Percentiles rank a stretch among this genome's conserved stretches.
phyloP scores from a whole-genome alignment of 2,888 invertebrate genomes.

The Plemyria rubiginata region DNA sequence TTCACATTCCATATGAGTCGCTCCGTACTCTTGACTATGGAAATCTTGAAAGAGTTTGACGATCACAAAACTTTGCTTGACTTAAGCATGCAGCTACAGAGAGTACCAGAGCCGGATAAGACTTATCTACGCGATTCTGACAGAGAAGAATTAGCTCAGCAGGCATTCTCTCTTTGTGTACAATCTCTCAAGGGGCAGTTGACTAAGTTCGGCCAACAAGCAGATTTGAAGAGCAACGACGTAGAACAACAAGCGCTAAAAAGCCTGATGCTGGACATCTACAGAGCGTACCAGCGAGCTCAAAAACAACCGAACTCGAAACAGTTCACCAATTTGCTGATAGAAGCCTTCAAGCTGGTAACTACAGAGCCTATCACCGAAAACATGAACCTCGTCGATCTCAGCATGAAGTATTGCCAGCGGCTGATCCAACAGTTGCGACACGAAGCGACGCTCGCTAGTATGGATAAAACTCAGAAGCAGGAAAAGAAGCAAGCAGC shows the following conservation, averaged over 20 bases:
- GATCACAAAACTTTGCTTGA: slow-evolving; percentile 93
- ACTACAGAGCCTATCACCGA: slow-evolving; percentile 86
- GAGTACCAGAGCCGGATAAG: slow-evolving; percentile 94
- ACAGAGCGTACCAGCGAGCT: slow-evolving; percentile 88
- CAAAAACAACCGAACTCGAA: slow-evolving; percentile 86
- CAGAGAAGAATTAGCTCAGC: slow-evolving; percentile 91
- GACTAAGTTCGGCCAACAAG: slow-evolving; percentile 79
- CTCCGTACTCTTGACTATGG: slow-evolving; percentile 91
- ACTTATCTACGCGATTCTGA: slow-evolving; percentile 94
- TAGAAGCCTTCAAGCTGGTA: slow-evolving; percentile 89
- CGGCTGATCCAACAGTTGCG: slow-evolving; percentile 85
- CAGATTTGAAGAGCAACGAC: slow-evolving; percentile 74
- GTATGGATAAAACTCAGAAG: slow-evolving; percentile 67
- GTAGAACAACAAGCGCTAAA: slow-evolving; percentile 79
- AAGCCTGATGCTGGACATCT: slow-evolving; percentile 84
- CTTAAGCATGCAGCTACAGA: slow-evolving; percentile 90
- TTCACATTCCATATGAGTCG: slow-evolving; percentile 96
- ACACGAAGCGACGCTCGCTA: slow-evolving; percentile 76
- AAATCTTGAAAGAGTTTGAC: slow-evolving; percentile 90
- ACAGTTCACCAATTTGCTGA: slow-evolving; percentile 86
- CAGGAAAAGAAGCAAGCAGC: slow-evolving; percentile 68
- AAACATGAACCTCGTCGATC: slow-evolving; percentile 86
- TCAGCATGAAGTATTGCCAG: slow-evolving; percentile 89
- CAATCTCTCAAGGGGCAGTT: slow-evolving; percentile 88
- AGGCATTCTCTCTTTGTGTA: slow-evolving; percentile 90